These are phyloP conservation scores for Natator depressus DNA, from an alignment of 2,113 vertebrate genomes.

Conservation along the genomic window DNA sequence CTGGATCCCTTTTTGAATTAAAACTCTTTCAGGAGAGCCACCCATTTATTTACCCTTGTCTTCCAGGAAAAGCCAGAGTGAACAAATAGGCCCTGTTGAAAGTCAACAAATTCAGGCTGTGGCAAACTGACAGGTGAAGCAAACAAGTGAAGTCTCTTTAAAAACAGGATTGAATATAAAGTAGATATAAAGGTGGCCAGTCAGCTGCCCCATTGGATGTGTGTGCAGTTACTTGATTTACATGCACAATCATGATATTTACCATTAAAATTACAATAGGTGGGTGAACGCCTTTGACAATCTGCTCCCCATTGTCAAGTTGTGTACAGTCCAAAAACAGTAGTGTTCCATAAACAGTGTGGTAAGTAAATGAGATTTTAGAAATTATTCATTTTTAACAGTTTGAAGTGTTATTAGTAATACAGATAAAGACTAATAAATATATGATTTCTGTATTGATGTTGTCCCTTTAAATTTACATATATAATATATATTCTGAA, in stretches of 20 bases:
- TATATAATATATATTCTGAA: background rate
- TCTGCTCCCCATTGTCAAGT: background rate
- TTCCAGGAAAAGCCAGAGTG: background rate
- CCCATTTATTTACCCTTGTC: background rate
- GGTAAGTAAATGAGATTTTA: background rate
- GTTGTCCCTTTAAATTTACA: background rate
- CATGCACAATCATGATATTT: slow-evolving; percentile 28
- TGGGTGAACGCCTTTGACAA: background rate
- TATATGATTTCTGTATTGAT: background rate
- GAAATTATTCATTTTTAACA: background rate
- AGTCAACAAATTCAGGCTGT: background rate
- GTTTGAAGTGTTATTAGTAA: background rate
- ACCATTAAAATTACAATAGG: background rate
- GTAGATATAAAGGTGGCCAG: background rate
- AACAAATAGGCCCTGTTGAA: background rate
- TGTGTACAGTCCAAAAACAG: slow-evolving; percentile 16
- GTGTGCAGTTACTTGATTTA: background rate
- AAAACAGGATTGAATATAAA: background rate
- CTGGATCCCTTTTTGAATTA: background rate
- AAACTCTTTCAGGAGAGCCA: background rate
- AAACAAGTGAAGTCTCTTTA: background rate
- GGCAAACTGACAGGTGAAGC: background rate
- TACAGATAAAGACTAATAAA: background rate
- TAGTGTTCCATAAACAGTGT: background rate
- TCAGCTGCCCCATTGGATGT: background rate